Percentiles rank a stretch among this genome's conserved stretches.
Evolutionary conservation across 2,797 vertebrate species (phyloP).

Genomic region (Threskiornis aethiopicus): DNA sequence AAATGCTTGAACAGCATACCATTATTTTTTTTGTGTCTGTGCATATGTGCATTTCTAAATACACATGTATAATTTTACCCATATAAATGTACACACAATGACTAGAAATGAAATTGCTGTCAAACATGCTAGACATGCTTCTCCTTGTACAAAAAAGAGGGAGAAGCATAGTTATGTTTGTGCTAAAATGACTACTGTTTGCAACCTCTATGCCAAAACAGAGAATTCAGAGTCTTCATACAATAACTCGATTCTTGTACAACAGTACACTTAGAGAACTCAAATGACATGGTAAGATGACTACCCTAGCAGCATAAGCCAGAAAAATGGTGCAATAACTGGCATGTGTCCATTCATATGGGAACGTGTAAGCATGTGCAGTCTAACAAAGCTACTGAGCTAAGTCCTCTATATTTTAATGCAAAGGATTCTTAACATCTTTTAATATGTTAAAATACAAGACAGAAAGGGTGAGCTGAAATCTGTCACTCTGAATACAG

Average conservation of each 20-base stretch:
- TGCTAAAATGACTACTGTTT: neutral
- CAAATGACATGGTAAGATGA: neutral
- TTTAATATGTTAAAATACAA: neutral
- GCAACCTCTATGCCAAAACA: neutral
- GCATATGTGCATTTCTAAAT: neutral
- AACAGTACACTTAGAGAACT: neutral
- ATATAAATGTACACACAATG: neutral
- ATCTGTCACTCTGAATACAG: neutral
- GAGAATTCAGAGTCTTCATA: neutral
- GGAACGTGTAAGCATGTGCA: fast-evolving
- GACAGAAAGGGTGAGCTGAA: neutral
- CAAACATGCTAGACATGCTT: neutral
- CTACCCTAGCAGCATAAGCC: neutral
- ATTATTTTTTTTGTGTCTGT: neutral
- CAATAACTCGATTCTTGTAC: neutral
- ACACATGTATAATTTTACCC: neutral
- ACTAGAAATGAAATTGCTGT: neutral
- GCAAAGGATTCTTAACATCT: neutral
- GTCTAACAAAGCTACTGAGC: neutral
- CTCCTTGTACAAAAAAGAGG: neutral
- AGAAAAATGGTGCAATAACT: neutral
- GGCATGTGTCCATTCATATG: neutral
- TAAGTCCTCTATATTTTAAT: neutral
- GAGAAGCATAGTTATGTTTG: neutral
- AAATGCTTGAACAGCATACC: neutral